These are phyloP conservation scores for Nudaria mundana DNA, from an alignment of 2,888 invertebrate species.

Conservation along the genomic window DNA sequence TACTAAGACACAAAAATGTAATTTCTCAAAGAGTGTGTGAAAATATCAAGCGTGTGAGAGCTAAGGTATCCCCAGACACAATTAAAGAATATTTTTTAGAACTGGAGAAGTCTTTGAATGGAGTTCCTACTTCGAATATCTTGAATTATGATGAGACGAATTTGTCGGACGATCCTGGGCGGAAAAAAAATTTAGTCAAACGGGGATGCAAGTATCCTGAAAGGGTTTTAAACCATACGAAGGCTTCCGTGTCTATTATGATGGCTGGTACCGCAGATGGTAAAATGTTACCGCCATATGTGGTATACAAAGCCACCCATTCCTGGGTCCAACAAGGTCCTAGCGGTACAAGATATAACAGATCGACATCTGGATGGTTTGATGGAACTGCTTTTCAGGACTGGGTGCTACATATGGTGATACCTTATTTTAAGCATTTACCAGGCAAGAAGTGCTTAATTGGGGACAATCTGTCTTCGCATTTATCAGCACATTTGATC, in stretches of 20 bases:
- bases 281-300: slow-evolving; percentile 46
- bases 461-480: background rate
- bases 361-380: background rate
- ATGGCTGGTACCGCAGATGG: slow-evolving; percentile 49
- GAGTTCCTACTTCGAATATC: slow-evolving; percentile 1
- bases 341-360: background rate
- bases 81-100: background rate
- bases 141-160: background rate
- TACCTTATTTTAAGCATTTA: background rate
- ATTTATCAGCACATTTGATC: background rate
- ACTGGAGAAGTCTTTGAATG: background rate
- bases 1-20: background rate
- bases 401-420: background rate
- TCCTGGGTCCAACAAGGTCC: slow-evolving; percentile 56
- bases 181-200: background rate
- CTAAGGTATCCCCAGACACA: background rate
- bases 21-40: no score
- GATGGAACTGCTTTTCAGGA: background rate
- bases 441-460: background rate
- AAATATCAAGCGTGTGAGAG: no score
- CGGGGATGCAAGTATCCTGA: slow-evolving; percentile 42
- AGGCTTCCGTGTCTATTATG: slow-evolving; percentile 48
- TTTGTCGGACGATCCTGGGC: background rate
- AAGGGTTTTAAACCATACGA: slow-evolving; percentile 43
- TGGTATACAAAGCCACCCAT: slow-evolving; percentile 53